phyloP scores from a whole-genome alignment of 2,113 vertebrate genomes.

The Fulmarus glacialis region DNA sequence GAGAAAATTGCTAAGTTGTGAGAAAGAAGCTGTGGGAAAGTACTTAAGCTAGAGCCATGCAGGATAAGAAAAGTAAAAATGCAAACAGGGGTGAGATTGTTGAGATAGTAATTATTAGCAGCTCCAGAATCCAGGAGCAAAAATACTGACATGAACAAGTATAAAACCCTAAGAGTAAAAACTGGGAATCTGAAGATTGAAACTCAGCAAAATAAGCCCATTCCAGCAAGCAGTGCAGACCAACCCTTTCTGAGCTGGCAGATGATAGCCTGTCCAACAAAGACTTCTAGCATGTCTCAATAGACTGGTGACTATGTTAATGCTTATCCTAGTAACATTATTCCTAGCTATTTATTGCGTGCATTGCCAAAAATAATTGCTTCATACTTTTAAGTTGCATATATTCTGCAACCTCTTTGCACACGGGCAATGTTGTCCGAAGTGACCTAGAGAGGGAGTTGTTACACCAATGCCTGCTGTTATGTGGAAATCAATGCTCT shows the following conservation, averaged over 20 bases:
- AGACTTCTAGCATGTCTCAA: background rate
- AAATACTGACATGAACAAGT: background rate
- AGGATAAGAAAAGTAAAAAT: slow-evolving; percentile 9
- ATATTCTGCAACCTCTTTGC: background rate
- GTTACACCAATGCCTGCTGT: rapidly evolving
- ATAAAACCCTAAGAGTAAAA: background rate
- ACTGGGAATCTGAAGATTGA: background rate
- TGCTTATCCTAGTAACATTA: background rate
- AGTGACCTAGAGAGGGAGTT: background rate
- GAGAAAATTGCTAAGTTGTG: slow-evolving; percentile 10
- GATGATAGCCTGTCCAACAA: background rate
- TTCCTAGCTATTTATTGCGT: background rate
- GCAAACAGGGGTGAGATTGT: background rate
- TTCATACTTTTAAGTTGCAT: background rate
- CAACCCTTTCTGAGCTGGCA: background rate
- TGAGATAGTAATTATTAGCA: background rate
- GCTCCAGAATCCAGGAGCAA: background rate
- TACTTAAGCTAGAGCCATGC: background rate
- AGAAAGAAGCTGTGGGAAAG: slow-evolving; percentile 41
- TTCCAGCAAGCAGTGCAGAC: background rate
- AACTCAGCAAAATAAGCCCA: background rate
- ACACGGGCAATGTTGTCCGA: background rate
- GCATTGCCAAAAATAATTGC: background rate
- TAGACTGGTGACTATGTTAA: background rate
- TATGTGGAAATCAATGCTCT: background rate